Base-by-base conservation (phyloP, 2,797 vertebrate genomes). In the Rhyacichthys aspro region DNA sequence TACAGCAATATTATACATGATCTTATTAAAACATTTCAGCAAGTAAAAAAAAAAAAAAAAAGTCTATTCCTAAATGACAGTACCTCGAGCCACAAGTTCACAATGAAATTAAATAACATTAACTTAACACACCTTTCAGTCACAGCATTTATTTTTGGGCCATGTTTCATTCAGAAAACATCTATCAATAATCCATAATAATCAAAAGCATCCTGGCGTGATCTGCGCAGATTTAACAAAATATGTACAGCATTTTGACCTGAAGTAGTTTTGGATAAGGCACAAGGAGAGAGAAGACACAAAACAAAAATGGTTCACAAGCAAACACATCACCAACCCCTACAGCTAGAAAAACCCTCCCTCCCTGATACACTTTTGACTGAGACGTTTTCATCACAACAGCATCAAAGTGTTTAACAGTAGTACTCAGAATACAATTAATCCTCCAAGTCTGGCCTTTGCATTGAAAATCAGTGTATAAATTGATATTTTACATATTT, bases 181-280 rank as follows among this genome's bases (percentile, higher is more conserved):
- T 88, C 74, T 84, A 78, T 83, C 76, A 55, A 84, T 85, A 84
- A 88, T 84, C 77, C 74, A 67, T 76, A 62, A 74, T 76, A 69
- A 86, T 79, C 67, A 78, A 76, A 85, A 90, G 90, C 71, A 76
- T 92, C 84, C 91, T 87, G 84, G 92, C 84, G 86, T 90, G 82
- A 87, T 89, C 89, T 85, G 89, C 88, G 84, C 86, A 53, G 39
- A 93, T 87, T 77, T 89, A 87, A 87, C 78, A 81, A 82, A 79
- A 81, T 94, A 95, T 95, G 89, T 95, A 94, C 90, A 94, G 84
- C 91, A 93, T 94, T 89, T 95, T 95, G 94, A 96, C 95, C 95
- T 94, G 95, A 94, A 95, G 92, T 93, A 94, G 92, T 92, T 89
- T 93, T 91, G 90, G 92, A 91, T 98, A 99, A 99, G 96, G 96